A percentile compares a stretch with the other conserved stretches of the same genome.
These are phyloP conservation scores for Pipra filicauda DNA, from an alignment of 2,113 vertebrate species.

Conservation along the genomic window DNA sequence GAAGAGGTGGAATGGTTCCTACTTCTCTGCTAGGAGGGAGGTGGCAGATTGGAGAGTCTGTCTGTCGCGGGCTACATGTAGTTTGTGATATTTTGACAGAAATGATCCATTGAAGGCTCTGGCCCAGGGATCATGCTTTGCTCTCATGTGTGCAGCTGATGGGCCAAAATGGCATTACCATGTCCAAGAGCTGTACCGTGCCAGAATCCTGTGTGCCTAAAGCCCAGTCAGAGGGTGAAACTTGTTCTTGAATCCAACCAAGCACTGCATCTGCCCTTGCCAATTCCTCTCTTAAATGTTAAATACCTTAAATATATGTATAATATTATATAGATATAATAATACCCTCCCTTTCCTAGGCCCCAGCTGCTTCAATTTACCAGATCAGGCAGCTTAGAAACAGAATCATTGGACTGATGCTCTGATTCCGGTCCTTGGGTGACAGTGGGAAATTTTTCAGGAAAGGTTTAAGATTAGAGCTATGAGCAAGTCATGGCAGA, in stretches of 20 bases:
- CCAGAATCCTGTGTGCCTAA: neutral
- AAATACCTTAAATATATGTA: neutral
- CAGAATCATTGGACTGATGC: neutral
- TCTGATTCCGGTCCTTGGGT: neutral
- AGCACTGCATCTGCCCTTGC: neutral
- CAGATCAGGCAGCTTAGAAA: neutral
- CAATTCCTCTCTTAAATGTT: neutral
- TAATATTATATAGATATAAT: neutral
- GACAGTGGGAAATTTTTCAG: neutral
- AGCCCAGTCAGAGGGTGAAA: neutral
- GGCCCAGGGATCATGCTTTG: neutral
- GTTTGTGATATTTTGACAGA: neutral
- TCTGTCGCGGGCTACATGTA: fast-evolving
- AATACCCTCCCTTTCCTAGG: neutral
- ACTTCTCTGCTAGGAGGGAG: neutral
- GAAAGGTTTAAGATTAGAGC: neutral
- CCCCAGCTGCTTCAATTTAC: neutral
- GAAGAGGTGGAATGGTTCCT: neutral
- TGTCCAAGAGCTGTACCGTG: neutral
- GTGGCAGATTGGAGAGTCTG: neutral
- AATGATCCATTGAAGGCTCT: neutral
- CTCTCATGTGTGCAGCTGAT: neutral
- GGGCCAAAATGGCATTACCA: neutral
- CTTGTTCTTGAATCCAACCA: neutral
- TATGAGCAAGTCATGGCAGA: neutral